Base-by-base conservation (phyloP, 2,113 vertebrate genomes). In the Hypomesus transpacificus region DNA sequence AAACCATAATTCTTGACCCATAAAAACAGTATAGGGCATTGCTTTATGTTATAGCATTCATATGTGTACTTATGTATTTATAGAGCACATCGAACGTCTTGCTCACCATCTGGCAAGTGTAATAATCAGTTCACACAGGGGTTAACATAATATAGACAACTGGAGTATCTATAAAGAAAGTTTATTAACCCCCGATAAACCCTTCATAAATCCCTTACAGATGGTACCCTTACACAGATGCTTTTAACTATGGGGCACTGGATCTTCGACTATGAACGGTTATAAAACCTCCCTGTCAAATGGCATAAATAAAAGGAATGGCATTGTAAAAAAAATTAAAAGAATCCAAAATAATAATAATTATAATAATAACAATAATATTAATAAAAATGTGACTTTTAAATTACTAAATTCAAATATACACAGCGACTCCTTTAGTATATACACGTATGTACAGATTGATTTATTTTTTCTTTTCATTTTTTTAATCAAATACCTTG, bases 381-480 rank as follows among this genome's bases (percentile, higher is more conserved):
- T 66, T 66, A 73, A 73, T 66, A 73, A 93, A 90, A 94, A 87
- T 92, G 91, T 91, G 91, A 93, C 93, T 93, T 93, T 90, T 95
- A 95, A 94, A 93, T 97, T 95, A 96, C 94, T 95, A 93, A 96
- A 95, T 88, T 97, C 96, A 96, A 97, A 98, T 98, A 96, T 97
- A 98, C 96, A 98, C 95, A 97, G 94, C 90, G 95, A 95, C 95
- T 95, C 94, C 91, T 94, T 96, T 95, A 94, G 93, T 98, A 97
- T 98, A 89, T 98, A 98, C 96, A 98, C 89, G 91, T 98, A 93
- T 96, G 94, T 96, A 92, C 91, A 92, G 73, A 87, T 68, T 50
- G 46, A 80, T 77, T 79, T 17, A 2, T 57, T 69, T 34, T 57
- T 58, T 74, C 82, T 86, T 80, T 90, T 73, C 74, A 87, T 88